Conservation (phyloP, 2,888 invertebrate genomes). For the Terebella lapidaria region DNA sequence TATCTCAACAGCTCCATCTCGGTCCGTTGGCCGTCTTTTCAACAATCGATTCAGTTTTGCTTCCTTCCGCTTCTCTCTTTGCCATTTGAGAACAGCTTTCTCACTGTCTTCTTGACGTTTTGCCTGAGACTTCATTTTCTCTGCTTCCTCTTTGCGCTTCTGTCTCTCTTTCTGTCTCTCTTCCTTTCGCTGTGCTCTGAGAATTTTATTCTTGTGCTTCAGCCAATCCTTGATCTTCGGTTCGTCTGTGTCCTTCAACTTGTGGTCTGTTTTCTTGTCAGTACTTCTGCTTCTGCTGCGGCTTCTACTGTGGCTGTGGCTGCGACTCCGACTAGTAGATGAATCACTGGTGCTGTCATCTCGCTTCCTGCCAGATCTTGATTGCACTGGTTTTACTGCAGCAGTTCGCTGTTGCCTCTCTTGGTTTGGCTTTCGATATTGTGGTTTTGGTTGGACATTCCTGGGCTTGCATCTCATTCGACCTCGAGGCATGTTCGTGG, state of each 20-base stretch:
- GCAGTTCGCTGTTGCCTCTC: no score
- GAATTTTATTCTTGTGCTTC: slow-evolving; percentile 11
- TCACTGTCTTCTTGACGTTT: background rate
- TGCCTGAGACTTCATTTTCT: background rate
- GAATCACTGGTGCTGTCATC: slow-evolving; percentile 1
- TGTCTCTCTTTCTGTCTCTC: slow-evolving; percentile 2
- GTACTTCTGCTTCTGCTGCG: background rate
- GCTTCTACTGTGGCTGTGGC: no score
- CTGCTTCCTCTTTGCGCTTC: slow-evolving; percentile 1
- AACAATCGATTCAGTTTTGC: background rate
- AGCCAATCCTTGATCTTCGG: slow-evolving; percentile 11
- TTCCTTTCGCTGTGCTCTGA: slow-evolving; percentile 7
- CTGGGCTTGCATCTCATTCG: no score
- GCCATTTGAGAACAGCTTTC: background rate
- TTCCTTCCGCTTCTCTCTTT: slow-evolving; percentile 2
- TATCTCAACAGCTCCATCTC: background rate
- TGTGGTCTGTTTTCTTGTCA: background rate
- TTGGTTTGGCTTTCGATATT: no score
- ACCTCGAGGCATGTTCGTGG: no score
- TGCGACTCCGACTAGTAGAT: background rate
- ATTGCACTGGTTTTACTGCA: no score
- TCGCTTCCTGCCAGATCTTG: no score
- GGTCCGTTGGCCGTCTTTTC: background rate
- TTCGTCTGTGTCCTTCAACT: slow-evolving; percentile 6
- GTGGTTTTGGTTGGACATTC: no score